Base-by-base conservation (phyloP, 2,888 invertebrate species). In the Patella ulyssiponensis region DNA sequence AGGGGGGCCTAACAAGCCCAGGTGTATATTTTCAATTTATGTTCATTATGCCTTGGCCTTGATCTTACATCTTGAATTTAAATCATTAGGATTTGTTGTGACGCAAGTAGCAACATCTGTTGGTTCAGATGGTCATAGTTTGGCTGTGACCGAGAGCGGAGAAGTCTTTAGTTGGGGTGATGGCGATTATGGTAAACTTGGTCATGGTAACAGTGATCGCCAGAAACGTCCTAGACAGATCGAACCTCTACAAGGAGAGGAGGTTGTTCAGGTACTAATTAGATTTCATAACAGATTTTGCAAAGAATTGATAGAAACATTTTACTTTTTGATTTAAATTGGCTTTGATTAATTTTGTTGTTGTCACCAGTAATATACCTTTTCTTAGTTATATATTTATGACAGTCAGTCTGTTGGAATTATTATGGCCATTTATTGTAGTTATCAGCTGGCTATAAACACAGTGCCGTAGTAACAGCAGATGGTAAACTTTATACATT, bases 141-240 rank as follows among this genome's bases (percentile, higher is more conserved):
- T 94, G 84, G 94, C 94, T 1, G 87, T 94, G 74, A 94, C 94
- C 0, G 94, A 94, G 90, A 94, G 94, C 85, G 94, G 94, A 0
- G 94, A 94, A 88, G 94, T 94, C 51, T 94, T 94, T 87, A 94
- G 94, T 27, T 94, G 94, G 94, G 94, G 94, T 14, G 94, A 94
- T 86, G 94, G 94, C 0, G 94, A 94, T 89, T 94, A 94, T 87
- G 94, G 94, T 12, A 94, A 94, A 90, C 90, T 94, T 54, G 94
- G 94, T 0, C 94, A 94, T 86, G 94, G 94, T 11, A 94, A 94
- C 86, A 94, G 94, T 85, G 94, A 94, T 85, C 89, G 94, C 33
- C 94, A 94, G 86, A 90, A 94, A 54, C 89, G 94, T 70, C 94
- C 94, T 0, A 90, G 94, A 73, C 94, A 94, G 87, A 94, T 94